Percentiles rank a stretch among this genome's conserved stretches.
phyloP scores from a whole-genome alignment of 2,113 vertebrate species.

The Calidris pugnax region DNA sequence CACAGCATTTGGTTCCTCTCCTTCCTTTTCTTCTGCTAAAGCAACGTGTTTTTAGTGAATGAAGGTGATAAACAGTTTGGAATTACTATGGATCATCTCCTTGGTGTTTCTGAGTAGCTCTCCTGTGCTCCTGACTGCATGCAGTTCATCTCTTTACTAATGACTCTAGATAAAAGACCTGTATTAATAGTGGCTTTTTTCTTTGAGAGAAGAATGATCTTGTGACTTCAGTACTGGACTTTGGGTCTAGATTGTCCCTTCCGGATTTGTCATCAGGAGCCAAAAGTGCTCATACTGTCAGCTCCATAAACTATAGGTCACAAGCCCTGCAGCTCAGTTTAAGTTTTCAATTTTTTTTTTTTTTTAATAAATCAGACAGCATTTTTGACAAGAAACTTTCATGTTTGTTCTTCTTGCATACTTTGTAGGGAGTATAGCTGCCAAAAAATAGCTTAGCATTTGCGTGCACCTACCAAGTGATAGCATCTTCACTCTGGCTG shows the following conservation, averaged over 20 bases:
- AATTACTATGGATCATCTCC: background rate
- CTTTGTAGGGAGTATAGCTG: background rate
- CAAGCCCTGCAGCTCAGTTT: background rate
- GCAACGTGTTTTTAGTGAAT: background rate
- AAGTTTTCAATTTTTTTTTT: background rate
- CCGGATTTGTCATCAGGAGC: background rate
- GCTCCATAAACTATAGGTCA: background rate
- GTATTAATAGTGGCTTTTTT: background rate
- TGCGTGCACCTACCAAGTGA: background rate
- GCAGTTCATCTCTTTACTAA: background rate
- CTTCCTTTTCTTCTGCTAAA: background rate
- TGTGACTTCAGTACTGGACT: background rate
- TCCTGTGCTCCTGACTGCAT: background rate
- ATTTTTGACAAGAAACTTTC: background rate
- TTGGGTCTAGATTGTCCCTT: background rate
- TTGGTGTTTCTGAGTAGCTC: background rate
- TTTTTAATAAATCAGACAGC: background rate
- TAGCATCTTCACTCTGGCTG: background rate
- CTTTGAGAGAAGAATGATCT: background rate
- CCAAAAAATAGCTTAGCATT: background rate
- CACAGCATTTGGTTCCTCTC: background rate
- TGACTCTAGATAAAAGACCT: background rate
- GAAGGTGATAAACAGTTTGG: background rate
- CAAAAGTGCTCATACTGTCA: background rate
- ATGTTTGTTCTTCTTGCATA: background rate